Evolutionary conservation across 1,140 invertebrate species (phyloP).

Genomic region (Drosophila baimaii): DNA sequence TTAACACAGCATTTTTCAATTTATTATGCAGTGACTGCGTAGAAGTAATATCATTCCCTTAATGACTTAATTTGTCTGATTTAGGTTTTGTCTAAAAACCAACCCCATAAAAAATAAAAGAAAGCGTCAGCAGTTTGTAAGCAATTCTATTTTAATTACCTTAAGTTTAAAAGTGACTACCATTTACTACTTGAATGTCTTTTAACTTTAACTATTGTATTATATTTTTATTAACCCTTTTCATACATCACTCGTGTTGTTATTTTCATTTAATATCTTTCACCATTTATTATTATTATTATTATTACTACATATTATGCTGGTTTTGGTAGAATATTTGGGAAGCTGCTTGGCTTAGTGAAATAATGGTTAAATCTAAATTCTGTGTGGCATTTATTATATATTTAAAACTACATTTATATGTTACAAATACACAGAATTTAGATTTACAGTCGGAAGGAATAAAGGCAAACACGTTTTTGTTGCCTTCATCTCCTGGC

Average conservation of each 20-base stretch:
- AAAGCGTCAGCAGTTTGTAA: slow-evolving; percentile 62
- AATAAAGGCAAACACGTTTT: not conserved
- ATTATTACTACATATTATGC: no score
- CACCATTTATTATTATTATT: not conserved
- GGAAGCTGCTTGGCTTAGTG: slow-evolving; percentile 76
- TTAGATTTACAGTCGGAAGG: slow-evolving; percentile 8
- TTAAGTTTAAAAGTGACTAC: slow-evolving; percentile 20
- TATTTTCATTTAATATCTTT: slow-evolving; percentile 34
- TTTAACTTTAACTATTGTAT: slow-evolving; percentile 22
- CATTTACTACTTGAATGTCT: slow-evolving; percentile 28
- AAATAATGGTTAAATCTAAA: slow-evolving; percentile 16
- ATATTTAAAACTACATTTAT: no score
- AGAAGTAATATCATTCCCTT: slow-evolving; percentile 52
- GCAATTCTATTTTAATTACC: slow-evolving; percentile 43
- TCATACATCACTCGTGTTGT: slow-evolving; percentile 10
- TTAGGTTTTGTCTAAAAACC: slow-evolving; percentile 76
- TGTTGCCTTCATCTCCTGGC: not conserved
- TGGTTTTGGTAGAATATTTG: slow-evolving; percentile 84
- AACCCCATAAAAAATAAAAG: slow-evolving; percentile 15
- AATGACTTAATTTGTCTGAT: slow-evolving; percentile 67
- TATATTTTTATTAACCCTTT: slow-evolving; percentile 23
- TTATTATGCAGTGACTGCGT: slow-evolving; percentile 71
- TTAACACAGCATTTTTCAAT: slow-evolving; percentile 74
- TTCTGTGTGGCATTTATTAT: slow-evolving; percentile 11
- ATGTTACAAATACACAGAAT: not conserved